Base-by-base conservation (phyloP, 2,888 invertebrate genomes). In the Oasisia sp. region DNA sequence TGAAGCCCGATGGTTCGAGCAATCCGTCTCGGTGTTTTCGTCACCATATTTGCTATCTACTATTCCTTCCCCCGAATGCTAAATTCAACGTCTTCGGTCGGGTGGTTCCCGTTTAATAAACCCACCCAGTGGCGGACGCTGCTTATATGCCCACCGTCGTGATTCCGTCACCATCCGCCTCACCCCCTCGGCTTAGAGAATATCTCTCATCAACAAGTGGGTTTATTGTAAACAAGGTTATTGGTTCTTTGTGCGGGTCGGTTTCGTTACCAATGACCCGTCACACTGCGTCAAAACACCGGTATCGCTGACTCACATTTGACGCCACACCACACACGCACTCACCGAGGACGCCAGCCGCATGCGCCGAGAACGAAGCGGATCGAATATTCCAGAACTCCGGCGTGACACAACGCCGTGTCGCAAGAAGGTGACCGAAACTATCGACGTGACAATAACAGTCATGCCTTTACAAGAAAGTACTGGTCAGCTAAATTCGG, bases 1-100 rank as follows among this genome's bases (percentile, higher is more conserved):
- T 93, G 74, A 74, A 74, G 74, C 74, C 74, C 74, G 74, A 74
- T 19, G 74, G 19, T 74, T 19, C 74, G 74, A 27, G 74, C 74
- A 27, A 74, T n/a, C 0, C 74, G 19, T 7, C 74, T 14, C 74
- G 74, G 4, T n/a, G 74, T 27, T 74, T 74, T 19, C 3, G 27
- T 27, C n/a, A 74, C 74, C 74, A 74, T 74, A 27, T 74, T 27
- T 74, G 74, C 74, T 74, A 74, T 7, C 74, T 4, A 3, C 74
- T 7, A 7, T 74, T 19, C 74, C 27, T 74, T n/a, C n/a, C 27
- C 74, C 74, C 74, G 74, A 74, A 74, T 27, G 74, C 27, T 74
- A 27, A 74, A 74, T 74, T 74, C 50, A 74, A 19, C 7, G 74
- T 74, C 74, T 74, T 74, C 74, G 74, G n/a, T 19, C n/a, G 19